Conservation (phyloP, 2,113 vertebrate genomes). For the Petaurus breviceps region DNA sequence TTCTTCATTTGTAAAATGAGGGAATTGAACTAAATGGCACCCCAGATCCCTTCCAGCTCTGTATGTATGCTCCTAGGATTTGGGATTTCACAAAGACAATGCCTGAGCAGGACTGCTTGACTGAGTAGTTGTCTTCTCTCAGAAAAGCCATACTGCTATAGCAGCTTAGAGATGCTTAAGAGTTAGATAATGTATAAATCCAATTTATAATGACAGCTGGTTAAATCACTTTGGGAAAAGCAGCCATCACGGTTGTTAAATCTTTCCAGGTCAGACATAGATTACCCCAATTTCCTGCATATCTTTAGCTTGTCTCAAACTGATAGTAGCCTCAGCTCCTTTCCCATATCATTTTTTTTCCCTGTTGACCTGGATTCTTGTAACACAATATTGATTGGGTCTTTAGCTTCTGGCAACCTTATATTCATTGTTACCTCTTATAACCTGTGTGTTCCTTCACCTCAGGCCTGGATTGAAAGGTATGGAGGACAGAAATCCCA, state of each 20-base stretch:
- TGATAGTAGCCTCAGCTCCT: not conserved
- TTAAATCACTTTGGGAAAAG: not conserved
- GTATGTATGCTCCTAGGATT: not conserved
- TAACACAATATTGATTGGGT: not conserved
- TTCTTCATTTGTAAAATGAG: not conserved
- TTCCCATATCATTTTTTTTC: conserved; percentile 30
- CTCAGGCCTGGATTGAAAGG: not conserved
- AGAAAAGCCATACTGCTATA: conserved; percentile 33
- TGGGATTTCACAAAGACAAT: conserved; percentile 35
- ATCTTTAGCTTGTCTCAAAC: conserved; percentile 7
- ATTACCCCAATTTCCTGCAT: not conserved
- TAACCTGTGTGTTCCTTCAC: not conserved
- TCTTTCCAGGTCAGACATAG: conserved; percentile 17
- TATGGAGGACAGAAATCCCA: not conserved
- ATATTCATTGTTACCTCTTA: not conserved
- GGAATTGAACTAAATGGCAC: not conserved
- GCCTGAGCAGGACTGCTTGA: conserved; percentile 28
- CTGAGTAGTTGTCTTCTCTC: conserved; percentile 29
- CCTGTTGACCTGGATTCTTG: not conserved
- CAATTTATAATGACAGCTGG: not conserved
- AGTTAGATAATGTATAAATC: conserved; percentile 10
- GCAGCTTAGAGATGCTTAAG: conserved; percentile 13
- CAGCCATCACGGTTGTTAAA: not conserved
- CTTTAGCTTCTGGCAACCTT: not conserved
- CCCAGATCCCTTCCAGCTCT: not conserved